These are phyloP conservation scores for Homalodisca vitripennis DNA, from an alignment of 1,140 invertebrate species.

Conservation along the genomic window DNA sequence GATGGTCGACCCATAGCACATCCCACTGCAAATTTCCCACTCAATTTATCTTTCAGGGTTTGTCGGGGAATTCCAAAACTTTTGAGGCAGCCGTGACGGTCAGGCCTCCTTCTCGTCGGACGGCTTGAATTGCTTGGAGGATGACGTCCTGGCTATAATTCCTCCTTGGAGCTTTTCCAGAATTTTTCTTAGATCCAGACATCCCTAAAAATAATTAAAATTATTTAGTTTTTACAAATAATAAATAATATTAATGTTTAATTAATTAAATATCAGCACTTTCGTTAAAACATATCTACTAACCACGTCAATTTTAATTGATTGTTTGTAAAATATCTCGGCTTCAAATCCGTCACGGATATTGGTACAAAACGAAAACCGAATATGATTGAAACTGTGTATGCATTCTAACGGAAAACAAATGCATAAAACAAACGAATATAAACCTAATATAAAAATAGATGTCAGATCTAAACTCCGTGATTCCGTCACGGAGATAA, in stretches of 20 bases:
- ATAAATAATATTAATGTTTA: neutral
- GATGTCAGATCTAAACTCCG: neutral
- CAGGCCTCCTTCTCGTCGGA: neutral
- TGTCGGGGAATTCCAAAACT: conserved; percentile 1
- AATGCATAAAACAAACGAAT: no score
- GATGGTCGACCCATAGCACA: conserved; percentile 41
- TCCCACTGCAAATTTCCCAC: conserved; percentile 40
- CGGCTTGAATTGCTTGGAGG: neutral
- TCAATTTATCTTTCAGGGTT: conserved; percentile 39
- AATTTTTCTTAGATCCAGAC: neutral
- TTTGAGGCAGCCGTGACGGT: conserved; percentile 16
- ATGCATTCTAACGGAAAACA: no score
- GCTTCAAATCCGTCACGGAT: neutral
- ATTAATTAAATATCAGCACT: neutral
- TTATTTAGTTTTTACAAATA: neutral
- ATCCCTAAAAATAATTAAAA: neutral
- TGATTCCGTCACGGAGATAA: neutral
- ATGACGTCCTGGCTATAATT: neutral
- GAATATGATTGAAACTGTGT: neutral
- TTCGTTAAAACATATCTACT: no score
- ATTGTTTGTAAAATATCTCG: neutral
- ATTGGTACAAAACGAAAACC: neutral
- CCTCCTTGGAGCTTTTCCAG: neutral
- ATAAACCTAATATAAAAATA: neutral
- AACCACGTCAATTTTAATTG: no score